These are phyloP conservation scores for Dermochelys coriacea DNA, from an alignment of 2,797 vertebrate species.

Conservation along the genomic window DNA sequence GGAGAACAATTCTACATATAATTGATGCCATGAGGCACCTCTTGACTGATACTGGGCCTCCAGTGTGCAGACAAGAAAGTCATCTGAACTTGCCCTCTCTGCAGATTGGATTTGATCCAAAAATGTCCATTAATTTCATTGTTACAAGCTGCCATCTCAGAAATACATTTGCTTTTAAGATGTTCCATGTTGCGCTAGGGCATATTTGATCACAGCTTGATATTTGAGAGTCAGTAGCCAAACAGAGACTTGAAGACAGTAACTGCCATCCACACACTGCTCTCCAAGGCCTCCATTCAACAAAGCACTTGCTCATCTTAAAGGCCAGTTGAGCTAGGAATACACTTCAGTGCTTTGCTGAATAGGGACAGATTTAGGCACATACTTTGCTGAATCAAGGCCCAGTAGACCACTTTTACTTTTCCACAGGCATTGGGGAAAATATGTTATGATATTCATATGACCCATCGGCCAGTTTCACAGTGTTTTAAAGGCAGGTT, in stretches of 20 bases:
- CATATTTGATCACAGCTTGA: neutral
- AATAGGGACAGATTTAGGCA: conserved; percentile 45
- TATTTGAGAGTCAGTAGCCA: conserved; percentile 20
- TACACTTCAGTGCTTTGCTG: neutral
- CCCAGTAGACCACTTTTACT: conserved; percentile 50
- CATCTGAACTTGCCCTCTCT: neutral
- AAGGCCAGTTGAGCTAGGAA: conserved; percentile 28
- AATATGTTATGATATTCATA: conserved; percentile 74
- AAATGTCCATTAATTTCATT: neutral
- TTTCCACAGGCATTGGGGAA: conserved; percentile 48
- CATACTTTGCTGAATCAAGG: conserved; percentile 31
- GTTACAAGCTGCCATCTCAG: neutral
- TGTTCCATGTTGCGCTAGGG: neutral
- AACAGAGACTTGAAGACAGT: neutral
- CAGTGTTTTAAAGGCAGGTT: conserved; percentile 33
- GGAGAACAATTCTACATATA: neutral
- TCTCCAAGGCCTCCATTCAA: neutral
- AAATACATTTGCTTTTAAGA: neutral
- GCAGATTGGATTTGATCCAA: neutral
- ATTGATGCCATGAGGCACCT: neutral
- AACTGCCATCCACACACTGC: neutral
- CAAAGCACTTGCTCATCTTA: neutral
- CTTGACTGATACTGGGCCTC: neutral
- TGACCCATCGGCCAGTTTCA: conserved; percentile 72
- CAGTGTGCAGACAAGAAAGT: neutral